A percentile compares a stretch with the other conserved stretches of the same genome.
Conservation (phyloP, 1,140 invertebrate genomes). For the Muscidifurax raptorellus region DNA sequence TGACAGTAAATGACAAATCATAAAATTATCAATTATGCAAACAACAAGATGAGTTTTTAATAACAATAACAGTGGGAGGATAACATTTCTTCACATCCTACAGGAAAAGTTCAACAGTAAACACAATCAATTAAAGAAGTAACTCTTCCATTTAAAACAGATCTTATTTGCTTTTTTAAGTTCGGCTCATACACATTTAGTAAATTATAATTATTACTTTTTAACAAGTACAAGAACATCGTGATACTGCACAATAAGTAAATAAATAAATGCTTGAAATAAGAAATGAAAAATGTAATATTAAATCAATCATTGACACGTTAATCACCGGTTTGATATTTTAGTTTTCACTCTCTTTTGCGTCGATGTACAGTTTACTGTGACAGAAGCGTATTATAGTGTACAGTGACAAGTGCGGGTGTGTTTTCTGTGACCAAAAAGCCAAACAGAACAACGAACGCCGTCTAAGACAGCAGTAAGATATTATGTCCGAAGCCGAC, state of each 20-base stretch:
- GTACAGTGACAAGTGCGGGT: conserved; percentile 72
- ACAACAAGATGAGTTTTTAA: conserved; percentile 49
- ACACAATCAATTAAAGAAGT: conserved; percentile 37
- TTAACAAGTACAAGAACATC: conserved; percentile 42
- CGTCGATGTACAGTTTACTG: conserved; percentile 55
- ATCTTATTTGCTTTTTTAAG: conserved; percentile 21
- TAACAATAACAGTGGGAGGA: conserved; percentile 47
- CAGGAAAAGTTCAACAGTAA: conserved; percentile 41
- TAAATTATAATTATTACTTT: conserved; percentile 40
- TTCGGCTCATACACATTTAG: conserved; percentile 43
- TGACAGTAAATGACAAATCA: conserved; percentile 45
- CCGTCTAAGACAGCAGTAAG: conserved; percentile 63
- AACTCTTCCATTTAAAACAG: conserved; percentile 26
- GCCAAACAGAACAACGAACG: conserved; percentile 70
- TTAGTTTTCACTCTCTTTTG: conserved; percentile 44
- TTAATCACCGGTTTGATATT: conserved; percentile 46
- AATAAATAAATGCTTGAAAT: conserved; percentile 39
- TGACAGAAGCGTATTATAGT: conserved; percentile 70
- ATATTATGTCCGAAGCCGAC: conserved; percentile 53
- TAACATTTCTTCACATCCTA: conserved; percentile 43
- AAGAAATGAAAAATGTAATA: conserved; percentile 31
- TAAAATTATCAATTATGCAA: conserved; percentile 46
- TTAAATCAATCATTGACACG: conserved; percentile 33
- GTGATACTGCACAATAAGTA: conserved; percentile 28
- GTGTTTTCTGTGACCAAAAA: conserved; percentile 74